Evolutionary conservation across 23 tunicate genomes (phyloP), one percentile per base, ranked within the genome.

Genomic region (Styela plicata): DNA sequence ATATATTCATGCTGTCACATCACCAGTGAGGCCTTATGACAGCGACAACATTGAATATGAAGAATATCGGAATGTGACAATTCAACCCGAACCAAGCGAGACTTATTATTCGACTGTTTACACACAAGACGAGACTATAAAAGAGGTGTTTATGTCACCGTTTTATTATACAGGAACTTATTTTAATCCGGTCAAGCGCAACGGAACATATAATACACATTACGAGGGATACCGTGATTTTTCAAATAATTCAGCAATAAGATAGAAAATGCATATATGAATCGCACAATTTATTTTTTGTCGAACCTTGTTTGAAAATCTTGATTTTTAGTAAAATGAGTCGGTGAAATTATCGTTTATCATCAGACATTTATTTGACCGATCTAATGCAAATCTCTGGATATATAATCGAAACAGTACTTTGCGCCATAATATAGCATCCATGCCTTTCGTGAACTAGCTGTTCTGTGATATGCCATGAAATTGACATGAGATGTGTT

Each of bases 81-180:
- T 44, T 5, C 57, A 44, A 44, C 57, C 7, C 13, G 57, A 44
- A 44, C 57, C 57, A 44, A 44, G 57, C 57, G 31, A 67, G 66
- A 25, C 33, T 18, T 76, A 27, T 1, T 76, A 76, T 29, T 33
- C 81, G 22, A 21, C 63, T 1, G 66, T 76, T 44, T 76, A 76
- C 31, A 76, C 81, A 44, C 81, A 76, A 29, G 81, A 76, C 27
- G 63, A 36, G 27, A 36, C 63, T 24, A 76, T 76, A 25, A 52
- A 44, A 57, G 53, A 76, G 13, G n/a, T 76, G 7, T 76, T 76
- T 24, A 36, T 21, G 22, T 76, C 52, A 13, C 81, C 66, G 18
- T 76, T 76, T 76, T 76, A 76, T 26, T 76, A 76, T 53, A 76
- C 81, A 13, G 81, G 81, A 31, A 53, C 27, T 21, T 76, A 76